phyloP scores from a whole-genome alignment of 2,113 vertebrate genomes.

The Haliaeetus leucogaster region DNA sequence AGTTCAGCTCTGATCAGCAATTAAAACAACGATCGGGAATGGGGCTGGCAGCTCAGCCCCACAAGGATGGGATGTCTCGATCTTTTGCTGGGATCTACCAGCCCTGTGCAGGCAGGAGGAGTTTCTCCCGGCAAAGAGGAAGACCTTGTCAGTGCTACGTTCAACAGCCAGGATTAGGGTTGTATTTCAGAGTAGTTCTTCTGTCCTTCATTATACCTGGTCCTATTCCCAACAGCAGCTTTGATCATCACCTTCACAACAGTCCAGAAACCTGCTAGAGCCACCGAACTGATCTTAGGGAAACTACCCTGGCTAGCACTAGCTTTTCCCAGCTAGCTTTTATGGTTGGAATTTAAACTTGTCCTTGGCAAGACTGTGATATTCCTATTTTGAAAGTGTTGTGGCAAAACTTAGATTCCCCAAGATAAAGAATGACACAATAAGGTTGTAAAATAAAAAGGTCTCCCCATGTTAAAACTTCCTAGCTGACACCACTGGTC shows the following conservation, averaged over 20 bases:
- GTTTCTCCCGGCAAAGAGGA: neutral
- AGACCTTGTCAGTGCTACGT: neutral
- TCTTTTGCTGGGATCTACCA: neutral
- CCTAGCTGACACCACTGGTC: neutral
- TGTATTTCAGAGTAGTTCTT: neutral
- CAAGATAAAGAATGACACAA: neutral
- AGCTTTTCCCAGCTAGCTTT: neutral
- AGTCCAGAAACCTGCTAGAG: neutral
- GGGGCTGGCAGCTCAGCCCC: neutral
- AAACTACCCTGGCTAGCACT: neutral
- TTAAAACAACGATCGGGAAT: neutral
- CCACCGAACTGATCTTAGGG: neutral
- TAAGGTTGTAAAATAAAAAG: neutral
- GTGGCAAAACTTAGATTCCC: neutral
- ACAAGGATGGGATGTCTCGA: fast-evolving
- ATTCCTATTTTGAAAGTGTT: neutral
- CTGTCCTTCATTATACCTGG: neutral
- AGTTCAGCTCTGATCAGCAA: neutral
- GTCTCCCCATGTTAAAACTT: neutral
- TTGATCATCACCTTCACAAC: neutral
- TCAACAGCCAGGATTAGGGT: neutral
- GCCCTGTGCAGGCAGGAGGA: neutral
- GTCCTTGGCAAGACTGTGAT: neutral
- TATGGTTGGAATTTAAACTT: neutral
- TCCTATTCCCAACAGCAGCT: neutral